Percentiles rank a stretch among this genome's conserved stretches.
phyloP scores from a whole-genome alignment of 2,888 invertebrate species.

The Ochropleura plecta region DNA sequence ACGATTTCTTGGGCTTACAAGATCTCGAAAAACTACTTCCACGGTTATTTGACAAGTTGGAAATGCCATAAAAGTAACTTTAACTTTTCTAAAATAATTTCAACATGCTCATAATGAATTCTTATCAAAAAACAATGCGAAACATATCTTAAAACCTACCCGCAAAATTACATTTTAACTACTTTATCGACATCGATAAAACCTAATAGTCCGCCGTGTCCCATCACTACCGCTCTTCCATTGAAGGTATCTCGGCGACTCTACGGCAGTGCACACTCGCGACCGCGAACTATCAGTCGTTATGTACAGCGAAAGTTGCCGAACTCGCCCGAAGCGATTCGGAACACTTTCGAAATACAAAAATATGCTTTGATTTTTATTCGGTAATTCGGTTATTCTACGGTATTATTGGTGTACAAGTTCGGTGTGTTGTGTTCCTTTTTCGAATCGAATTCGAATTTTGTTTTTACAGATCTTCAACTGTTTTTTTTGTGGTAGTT shows the following conservation, averaged over 20 bases:
- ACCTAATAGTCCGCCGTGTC: constrained; percentile 11
- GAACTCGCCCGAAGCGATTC: constrained; percentile 53
- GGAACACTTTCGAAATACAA: constrained; percentile 68
- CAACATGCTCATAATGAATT: not conserved
- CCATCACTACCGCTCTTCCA: constrained; percentile 66
- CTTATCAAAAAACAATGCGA: not conserved
- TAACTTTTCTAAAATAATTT: not conserved
- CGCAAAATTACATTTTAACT: not conserved
- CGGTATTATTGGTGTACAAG: not conserved
- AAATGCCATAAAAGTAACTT: not conserved
- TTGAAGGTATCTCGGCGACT: constrained; percentile 65
- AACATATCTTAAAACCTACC: not conserved
- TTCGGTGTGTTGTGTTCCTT: constrained; percentile 54
- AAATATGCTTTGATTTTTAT: constrained; percentile 61
- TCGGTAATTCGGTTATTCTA: constrained; percentile 49
- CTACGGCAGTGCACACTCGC: constrained; percentile 62
- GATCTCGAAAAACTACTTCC: not conserved
- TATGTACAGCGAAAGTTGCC: constrained; percentile 64
- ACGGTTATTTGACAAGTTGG: not conserved
- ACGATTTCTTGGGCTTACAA: not conserved
- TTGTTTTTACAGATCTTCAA: not conserved
- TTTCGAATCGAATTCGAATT: constrained; percentile 50
- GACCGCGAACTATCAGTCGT: constrained; percentile 53
- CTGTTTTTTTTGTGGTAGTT: constrained; percentile 18
- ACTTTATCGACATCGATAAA: constrained; percentile 26